Base-by-base conservation (phyloP, 2,888 invertebrate genomes). In the Isoperla grammatica region DNA sequence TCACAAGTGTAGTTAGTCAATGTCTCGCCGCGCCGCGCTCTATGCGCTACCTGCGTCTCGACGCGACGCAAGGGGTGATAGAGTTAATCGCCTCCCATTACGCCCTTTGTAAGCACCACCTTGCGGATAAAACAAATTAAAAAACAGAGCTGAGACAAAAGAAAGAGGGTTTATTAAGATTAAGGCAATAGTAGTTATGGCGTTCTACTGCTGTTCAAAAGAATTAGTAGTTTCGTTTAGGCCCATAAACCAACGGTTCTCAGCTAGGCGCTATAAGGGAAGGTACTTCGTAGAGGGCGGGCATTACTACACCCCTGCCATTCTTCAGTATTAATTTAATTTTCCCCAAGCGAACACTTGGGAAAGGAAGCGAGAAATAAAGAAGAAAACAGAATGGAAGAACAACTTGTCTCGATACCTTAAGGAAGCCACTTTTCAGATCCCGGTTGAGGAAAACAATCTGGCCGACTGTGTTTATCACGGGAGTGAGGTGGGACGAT, bases 291-390 rank as follows among this genome's bases (percentile, higher is more conserved):
- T n/a, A 19, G 17, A 15, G 22, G 29, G 23, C 43, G 17, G 20
- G 22, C 49, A 53, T 59, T 53, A 59, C 50, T 59, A 59, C 55
- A 39, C 55, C 46, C 59, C 54, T 54, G 22, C 54, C 55, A 17
- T 46, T 59, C 39, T 46, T 59, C 37, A 46, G 59, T 55, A 59
- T 59, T 59, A 54, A 59, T 59, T 59, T 59, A 59, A 59, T 59
- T 54, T 59, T 55, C 59, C 59, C 59, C 59, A 42, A 59, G 59
- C 53, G 59, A 59, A 59, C 59, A 59, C 59, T 59, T 59, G 45
- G 42, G 49, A 39, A 50, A 53, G 53, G 39, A 53, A 53, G 53
- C 53, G 53, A 53, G 53, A 53, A 53, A 53, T 53, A 53, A 53
- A 53, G 53, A 39, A 53, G 29, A 29, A 29, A 29, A 29, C 5